A percentile compares a stretch with the other conserved stretches of the same genome.
Evolutionary conservation across 2,797 vertebrate species (phyloP).

Genomic region (Masticophis lateralis): DNA sequence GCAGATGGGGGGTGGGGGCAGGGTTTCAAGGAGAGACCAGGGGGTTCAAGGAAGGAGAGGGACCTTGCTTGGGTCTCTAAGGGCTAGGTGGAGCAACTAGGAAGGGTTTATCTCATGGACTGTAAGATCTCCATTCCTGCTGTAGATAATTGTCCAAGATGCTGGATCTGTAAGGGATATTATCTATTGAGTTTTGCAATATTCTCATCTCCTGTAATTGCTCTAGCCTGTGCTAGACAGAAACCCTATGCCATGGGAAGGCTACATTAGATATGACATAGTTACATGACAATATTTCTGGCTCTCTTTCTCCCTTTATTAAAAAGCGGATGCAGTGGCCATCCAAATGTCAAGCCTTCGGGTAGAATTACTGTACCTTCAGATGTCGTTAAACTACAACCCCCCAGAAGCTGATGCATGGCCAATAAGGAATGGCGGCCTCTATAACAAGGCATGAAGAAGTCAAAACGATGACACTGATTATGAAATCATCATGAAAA

Average conservation of each 20-base stretch:
- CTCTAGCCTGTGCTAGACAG: not conserved
- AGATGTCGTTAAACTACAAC: not conserved
- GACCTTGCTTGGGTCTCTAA: not conserved
- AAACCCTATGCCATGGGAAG: not conserved
- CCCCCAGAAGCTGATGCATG: not conserved
- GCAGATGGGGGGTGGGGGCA: not conserved
- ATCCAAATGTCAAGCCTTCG: not conserved
- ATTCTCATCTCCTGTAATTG: not conserved
- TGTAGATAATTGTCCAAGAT: not conserved
- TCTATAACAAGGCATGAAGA: not conserved
- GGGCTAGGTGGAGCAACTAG: not conserved
- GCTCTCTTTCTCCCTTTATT: not conserved
- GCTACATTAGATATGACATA: not conserved
- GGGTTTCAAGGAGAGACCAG: not conserved
- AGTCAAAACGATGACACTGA: not conserved
- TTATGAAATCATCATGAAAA: not conserved
- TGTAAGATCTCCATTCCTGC: not conserved
- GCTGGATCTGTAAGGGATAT: not conserved
- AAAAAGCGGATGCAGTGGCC: not conserved
- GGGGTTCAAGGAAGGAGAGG: not conserved
- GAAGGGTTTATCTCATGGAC: not conserved
- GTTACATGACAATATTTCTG: not conserved
- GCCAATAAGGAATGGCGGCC: not conserved
- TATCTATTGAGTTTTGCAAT: not conserved
- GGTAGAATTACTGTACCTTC: not conserved